Evolutionary conservation across 23 tunicate genomes (phyloP).

Genomic region (Botrylloides violaceus): DNA sequence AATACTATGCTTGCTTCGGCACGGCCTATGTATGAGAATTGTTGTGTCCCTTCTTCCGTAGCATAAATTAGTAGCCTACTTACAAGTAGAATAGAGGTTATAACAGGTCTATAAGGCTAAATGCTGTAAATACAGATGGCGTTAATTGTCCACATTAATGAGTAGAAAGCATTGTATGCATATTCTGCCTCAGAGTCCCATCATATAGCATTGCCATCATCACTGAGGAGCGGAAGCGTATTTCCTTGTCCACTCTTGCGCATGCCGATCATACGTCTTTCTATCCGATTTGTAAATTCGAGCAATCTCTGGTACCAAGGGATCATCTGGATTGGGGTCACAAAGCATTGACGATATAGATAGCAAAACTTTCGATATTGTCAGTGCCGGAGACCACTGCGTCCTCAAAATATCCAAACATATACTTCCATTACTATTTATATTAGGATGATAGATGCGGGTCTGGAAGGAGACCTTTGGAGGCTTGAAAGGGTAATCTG

Average conservation of each 20-base stretch:
- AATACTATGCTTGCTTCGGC: too few species aligned
- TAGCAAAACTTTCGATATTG: slow-evolving; percentile 37
- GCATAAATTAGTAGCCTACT: too few species aligned
- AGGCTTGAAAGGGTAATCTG: slow-evolving; percentile 40
- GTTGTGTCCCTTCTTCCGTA: too few species aligned
- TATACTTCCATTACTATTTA: slow-evolving; percentile 76
- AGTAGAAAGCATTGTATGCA: too few species aligned
- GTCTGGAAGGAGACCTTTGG: slow-evolving; percentile 63
- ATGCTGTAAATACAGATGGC: too few species aligned
- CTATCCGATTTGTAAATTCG: slow-evolving; percentile 69
- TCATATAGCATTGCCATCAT: too few species aligned
- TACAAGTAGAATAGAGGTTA: too few species aligned
- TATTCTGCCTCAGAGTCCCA: too few species aligned
- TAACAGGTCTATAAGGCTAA: too few species aligned
- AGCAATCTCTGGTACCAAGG: slow-evolving; percentile 95
- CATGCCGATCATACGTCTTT: slow-evolving; percentile 37
- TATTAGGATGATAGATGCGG: slow-evolving; percentile 79
- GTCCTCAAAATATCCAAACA: slow-evolving; percentile 78
- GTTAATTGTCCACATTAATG: too few species aligned
- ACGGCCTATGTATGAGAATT: too few species aligned
- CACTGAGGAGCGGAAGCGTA: slow-evolving; percentile 41
- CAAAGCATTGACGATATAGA: slow-evolving; percentile 11
- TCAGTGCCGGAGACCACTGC: slow-evolving; percentile 87
- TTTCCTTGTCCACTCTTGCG: slow-evolving; percentile 89
- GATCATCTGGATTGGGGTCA: slow-evolving; percentile 80